Percentiles rank a stretch among this genome's conserved stretches.
Evolutionary conservation across 2,113 vertebrate genomes (phyloP).

Genomic region (Nothobranchius furzeri): DNA sequence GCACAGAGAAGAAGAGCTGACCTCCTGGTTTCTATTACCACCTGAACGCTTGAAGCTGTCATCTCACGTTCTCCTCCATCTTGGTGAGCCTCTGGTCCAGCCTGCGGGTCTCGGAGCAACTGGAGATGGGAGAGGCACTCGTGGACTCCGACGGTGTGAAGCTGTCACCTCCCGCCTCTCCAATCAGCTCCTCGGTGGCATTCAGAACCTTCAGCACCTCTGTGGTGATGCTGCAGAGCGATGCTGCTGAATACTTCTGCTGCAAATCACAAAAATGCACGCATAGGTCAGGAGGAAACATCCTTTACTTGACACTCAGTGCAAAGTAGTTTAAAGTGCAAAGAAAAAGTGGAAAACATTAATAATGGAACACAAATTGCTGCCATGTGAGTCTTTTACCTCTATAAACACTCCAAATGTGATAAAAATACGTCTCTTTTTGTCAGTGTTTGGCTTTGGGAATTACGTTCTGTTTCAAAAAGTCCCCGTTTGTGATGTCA

Average conservation of each 20-base stretch:
- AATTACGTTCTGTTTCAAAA: too few relatives aligned
- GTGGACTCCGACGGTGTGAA: constrained; percentile 70
- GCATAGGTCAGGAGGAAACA: neutral
- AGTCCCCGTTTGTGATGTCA: too few relatives aligned
- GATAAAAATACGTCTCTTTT: too few relatives aligned
- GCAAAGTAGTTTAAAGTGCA: neutral
- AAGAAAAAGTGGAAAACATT: neutral
- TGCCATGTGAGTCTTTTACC: too few relatives aligned
- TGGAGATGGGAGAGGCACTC: constrained; percentile 77
- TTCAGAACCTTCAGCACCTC: constrained; percentile 96
- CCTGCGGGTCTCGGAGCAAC: constrained; percentile 79
- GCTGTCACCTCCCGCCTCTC: constrained; percentile 82
- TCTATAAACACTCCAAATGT: too few relatives aligned
- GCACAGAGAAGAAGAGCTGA: constrained; percentile 5
- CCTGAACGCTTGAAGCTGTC: neutral
- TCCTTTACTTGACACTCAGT: neutral
- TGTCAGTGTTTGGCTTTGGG: too few relatives aligned
- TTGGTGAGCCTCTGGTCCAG: constrained; percentile 92
- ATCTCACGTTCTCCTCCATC: constrained; percentile 94
- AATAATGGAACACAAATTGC: too few relatives aligned
- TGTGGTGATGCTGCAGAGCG: constrained; percentile 98
- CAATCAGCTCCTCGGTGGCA: constrained; percentile 93
- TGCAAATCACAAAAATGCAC: constrained; percentile 42
- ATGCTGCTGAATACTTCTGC: constrained; percentile 96
- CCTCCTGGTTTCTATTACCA: neutral